Evolutionary conservation across 2,113 vertebrate genomes (phyloP), one percentile per base, ranked within the genome.

Genomic region (Lichenostomus cassidix): DNA sequence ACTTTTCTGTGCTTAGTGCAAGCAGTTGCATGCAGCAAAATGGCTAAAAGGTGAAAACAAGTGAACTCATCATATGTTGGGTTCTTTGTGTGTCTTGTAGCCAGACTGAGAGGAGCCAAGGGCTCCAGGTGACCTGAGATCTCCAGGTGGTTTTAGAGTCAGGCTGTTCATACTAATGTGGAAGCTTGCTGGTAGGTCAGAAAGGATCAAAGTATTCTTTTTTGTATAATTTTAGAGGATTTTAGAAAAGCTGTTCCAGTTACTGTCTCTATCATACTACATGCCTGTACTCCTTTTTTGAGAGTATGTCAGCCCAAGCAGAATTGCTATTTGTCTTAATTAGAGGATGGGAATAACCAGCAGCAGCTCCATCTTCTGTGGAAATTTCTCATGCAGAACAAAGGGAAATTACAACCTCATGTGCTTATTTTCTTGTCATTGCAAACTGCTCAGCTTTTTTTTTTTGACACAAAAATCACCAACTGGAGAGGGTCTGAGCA

Each of bases 301-400:
- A 47, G 35, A 39, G 42, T 82, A 35, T 28, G 55, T 70, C 47
- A 89, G 77, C 60, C 74, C 65, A 78, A 91, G 47, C 15, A 91
- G 52, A 87, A 89, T 92, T 87, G 87, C 87, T 84, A 12, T 60
- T 64, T 83, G 49, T 89, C 93, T 86, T 86, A 91, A 95, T 92
- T 89, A 94, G 60, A 82, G 53, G 78, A 89, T 75, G 79, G 52
- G 70, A 91, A 87, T 71, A 91, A 85, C 64, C 69, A 64, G 47
- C 69, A 64, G 47, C 47, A 82, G 53, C 78, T 92, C 47, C 37
- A 44, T 78, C 47, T 50, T 79, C 64, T 5, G 1, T 83, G 87
- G 55, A 80, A 83, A 74, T 58, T 91, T 70, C 73, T 89, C 47
- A 39, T 87, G 80, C 65, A 91, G 69, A 89, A 79, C 65, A 87